Base-by-base conservation (phyloP, 2,888 invertebrate genomes). In the Meiosimyza platycephala region DNA sequence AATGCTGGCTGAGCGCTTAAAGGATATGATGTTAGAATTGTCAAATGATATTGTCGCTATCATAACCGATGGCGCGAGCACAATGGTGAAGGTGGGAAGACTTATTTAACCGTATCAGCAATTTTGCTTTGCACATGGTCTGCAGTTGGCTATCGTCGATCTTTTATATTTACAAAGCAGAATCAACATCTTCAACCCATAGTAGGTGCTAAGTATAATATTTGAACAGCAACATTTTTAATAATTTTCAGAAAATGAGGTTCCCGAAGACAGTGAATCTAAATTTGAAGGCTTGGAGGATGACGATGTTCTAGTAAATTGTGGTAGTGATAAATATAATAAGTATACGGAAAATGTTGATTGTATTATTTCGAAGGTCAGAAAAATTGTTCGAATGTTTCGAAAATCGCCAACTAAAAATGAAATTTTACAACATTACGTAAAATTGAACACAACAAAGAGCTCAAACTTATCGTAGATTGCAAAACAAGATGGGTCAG, bases 11-110 rank as follows among this genome's bases (percentile, higher is more conserved):
- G 28, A 28, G 28, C 28, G 0, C 4, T 28, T 28, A 28, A 28
- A 28, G 3, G 4, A 28, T 4, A 4, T 28, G 0, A 28, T 4
- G 4, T 3, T 28, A 28, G 4, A 28, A 3, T 28, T 28, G 3
- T 28, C 28, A 4, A 28, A 28, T 4, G 28, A 28, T 28, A 4
- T 28, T 9, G 54, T 72, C n/a, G 72, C 66, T 4, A 72, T 72
- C 18, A 72, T 62, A 15, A 72, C 66, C 1, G 72, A 72, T 22
- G 72, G 72, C 6, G 72, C 72, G 12, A 72, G 66, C 33, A 59
- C 59, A 12, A 72, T 64, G 71, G 22, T 54, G 1, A 71, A 71
- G 51, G 59, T 65, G 11, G 71, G 71, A 22, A 71, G 57, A 28
- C 22, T 67, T 3, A n/a, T 51, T 72, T 48, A 28, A 5, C 54